These are phyloP conservation scores for Phaethornis superciliosus DNA, from an alignment of 2,113 vertebrate genomes.

Conservation along the genomic window DNA sequence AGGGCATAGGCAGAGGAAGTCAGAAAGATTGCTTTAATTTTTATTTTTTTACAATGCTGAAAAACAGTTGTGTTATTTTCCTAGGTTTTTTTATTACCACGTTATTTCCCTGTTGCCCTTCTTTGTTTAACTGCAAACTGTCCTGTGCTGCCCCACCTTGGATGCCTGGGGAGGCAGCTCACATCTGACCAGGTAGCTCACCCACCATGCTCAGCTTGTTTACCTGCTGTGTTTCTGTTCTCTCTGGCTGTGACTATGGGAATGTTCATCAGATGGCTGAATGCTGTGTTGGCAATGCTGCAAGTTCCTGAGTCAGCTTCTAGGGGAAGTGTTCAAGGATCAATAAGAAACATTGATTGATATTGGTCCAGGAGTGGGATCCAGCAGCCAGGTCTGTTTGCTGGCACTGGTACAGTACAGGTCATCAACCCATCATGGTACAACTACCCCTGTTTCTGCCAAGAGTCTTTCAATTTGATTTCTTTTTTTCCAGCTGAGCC, in stretches of 20 bases:
- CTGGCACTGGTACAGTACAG: background rate
- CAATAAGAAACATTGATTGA: background rate
- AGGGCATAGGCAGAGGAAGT: background rate
- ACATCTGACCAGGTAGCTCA: background rate
- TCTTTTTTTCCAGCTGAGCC: background rate
- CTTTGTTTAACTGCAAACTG: background rate
- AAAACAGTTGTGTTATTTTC: background rate
- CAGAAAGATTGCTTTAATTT: background rate
- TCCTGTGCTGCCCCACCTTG: background rate
- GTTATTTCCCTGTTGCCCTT: background rate
- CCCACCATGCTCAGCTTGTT: background rate
- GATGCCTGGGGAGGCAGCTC: slow-evolving; percentile 9
- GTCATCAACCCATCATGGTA: background rate
- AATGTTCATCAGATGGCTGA: background rate
- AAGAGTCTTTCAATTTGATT: background rate
- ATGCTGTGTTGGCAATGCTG: background rate
- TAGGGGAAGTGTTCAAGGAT: background rate
- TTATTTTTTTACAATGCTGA: background rate
- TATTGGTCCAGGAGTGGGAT: background rate
- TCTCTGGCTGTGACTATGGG: background rate
- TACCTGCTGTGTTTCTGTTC: background rate
- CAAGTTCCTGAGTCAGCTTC: background rate
- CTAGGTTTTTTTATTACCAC: background rate
- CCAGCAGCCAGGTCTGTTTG: background rate
- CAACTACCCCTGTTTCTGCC: background rate